Percentiles rank a stretch among this genome's conserved stretches.
Evolutionary conservation across 2,797 vertebrate genomes (phyloP).

Genomic region (Anguilla anguilla): DNA sequence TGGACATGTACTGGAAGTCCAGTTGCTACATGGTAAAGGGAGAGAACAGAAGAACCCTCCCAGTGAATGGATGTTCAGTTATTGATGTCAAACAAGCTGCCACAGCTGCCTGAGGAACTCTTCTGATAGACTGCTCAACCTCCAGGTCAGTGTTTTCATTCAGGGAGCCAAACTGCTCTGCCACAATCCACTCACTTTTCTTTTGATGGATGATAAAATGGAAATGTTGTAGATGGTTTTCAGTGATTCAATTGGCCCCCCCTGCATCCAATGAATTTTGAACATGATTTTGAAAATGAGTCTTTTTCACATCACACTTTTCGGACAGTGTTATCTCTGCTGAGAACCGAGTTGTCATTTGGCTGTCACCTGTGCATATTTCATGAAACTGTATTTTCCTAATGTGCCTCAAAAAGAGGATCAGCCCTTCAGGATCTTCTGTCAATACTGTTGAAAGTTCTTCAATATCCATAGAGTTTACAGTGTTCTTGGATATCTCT

Average conservation of each 20-base stretch:
- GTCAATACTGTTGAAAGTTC: conserved; percentile 60
- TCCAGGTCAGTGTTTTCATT: conserved; percentile 25
- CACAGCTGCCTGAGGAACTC: conserved; percentile 60
- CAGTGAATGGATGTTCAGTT: conserved; percentile 46
- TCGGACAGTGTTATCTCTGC: conserved; percentile 64
- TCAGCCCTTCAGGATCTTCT: conserved; percentile 71
- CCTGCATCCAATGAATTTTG: conserved; percentile 47
- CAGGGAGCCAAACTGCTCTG: conserved; percentile 67
- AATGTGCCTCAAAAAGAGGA: conserved; percentile 79
- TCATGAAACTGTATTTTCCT: conserved; percentile 65
- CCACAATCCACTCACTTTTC: conserved; percentile 69
- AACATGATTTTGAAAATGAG: conserved; percentile 58
- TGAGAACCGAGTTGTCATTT: conserved; percentile 48
- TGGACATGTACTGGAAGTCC: conserved; percentile 84
- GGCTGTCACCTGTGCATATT: conserved; percentile 47
- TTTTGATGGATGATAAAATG: conserved; percentile 58
- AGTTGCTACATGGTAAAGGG: conserved; percentile 73
- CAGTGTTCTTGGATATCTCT: conserved; percentile 61
- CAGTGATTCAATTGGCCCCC: conserved; percentile 7
- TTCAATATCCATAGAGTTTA: conserved; percentile 62
- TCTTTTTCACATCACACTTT: conserved; percentile 40
- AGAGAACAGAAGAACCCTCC: conserved; percentile 79
- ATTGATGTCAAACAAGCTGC: conserved; percentile 50
- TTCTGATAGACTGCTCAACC: neutral
- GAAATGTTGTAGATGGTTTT: conserved; percentile 58